Base-by-base conservation (phyloP, 2,113 vertebrate species). In the Tyrannus savana region DNA sequence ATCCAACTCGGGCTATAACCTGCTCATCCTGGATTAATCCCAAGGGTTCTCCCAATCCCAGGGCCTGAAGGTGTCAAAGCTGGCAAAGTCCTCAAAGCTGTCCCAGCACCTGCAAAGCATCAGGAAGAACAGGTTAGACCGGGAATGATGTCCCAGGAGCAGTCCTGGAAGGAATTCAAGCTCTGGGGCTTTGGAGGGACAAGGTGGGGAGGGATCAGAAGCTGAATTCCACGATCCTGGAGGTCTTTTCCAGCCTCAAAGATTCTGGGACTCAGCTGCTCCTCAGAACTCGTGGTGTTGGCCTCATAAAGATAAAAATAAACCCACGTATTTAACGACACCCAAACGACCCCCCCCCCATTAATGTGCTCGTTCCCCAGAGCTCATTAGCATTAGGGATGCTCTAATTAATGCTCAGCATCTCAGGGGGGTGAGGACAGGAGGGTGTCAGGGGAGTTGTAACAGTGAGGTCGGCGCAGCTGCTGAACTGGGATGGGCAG, bases 121-220 rank as follows among this genome's bases (percentile, higher is more conserved):
- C 56, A 58, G 60, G 86, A 87, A 71, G 58, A 90, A 93, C 90
- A 30, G 56, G 94, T 93, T 87, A 7, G 63, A 84, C 87, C 37
- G 55, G 78, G 52, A 75, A 37, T n/a, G 62, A 87, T 17, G 73
- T 37, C 12, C 39, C 39, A 17, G 31, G 4, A 53, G 72, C 7
- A 39, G 60, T 4, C 62, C 74, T 80, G 83, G 94, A 84, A 60
- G 83, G 35, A 66, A 27, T 44, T 59, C 82, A 93, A 93, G 47
- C 4, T 2, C 23, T 33, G 3, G 0, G 15, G 77, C 47, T 83
- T 44, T 15, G n/a, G 66, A 90, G 35, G 49, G 47, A 30, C 53
- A 12, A 55, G 53, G 53, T 53, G 52, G 52, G 52, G 16, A 12
- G 12, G 30, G 30, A 18, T 7, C 55, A 33, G 19, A 33, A 21